Evolutionary conservation across 1,140 invertebrate species (phyloP).

Genomic region (Bombus waltoni): DNA sequence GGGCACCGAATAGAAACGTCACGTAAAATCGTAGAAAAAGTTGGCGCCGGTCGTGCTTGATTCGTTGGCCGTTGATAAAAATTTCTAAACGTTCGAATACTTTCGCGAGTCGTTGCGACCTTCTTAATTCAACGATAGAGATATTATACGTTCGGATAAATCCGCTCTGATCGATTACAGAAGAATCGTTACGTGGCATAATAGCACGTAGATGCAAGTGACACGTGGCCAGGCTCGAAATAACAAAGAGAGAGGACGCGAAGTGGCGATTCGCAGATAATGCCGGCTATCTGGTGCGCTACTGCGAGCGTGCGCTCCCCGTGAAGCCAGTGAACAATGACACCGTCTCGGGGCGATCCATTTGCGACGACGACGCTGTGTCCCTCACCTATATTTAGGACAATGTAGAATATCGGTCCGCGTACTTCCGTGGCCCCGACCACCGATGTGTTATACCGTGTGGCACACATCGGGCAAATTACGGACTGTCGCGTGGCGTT

Average conservation of each 20-base stretch:
- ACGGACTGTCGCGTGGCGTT: not conserved
- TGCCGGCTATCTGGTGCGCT: conserved; percentile 14
- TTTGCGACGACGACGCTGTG: conserved; percentile 25
- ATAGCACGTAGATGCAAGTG: conserved; percentile 17
- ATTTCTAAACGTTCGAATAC: no score
- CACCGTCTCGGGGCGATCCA: conserved; percentile 48
- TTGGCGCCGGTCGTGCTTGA: no score
- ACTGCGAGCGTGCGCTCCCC: not conserved
- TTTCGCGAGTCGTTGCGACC: no score
- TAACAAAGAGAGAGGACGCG: not conserved
- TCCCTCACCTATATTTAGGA: conserved; percentile 57
- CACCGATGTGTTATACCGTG: conserved; percentile 4
- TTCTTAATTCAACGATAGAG: no score
- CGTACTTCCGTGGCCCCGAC: conserved; percentile 41
- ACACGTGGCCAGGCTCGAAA: conserved; percentile 51
- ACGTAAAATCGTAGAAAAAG: no score
- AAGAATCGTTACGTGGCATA: no score
- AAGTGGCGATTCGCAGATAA: conserved; percentile 24
- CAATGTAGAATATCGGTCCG: conserved; percentile 47
- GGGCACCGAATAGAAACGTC: no score
- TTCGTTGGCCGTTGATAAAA: no score
- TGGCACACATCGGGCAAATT: conserved; percentile 19
- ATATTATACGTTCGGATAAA: no score
- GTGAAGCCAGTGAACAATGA: conserved; percentile 39
- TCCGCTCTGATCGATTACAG: no score